Evolutionary conservation across 2,888 invertebrate species (phyloP), one percentile per base, ranked within the genome.

Genomic region (Harpalus rufipes): DNA sequence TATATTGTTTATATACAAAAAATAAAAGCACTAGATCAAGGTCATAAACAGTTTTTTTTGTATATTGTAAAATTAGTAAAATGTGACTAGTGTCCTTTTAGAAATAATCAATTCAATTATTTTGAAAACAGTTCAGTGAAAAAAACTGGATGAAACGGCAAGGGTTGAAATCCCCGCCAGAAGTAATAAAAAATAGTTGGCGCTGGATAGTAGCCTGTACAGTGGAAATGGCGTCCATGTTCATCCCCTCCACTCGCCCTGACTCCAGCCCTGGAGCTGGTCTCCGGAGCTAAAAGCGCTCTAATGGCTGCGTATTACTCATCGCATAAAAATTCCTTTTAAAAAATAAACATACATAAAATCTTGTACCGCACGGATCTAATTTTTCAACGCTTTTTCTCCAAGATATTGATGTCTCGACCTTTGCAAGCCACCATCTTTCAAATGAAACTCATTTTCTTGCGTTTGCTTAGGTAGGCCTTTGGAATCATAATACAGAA

Each of bases 331-430:
- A 84, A 84, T 84, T 84, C 84, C 84, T 84, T 84, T 84, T 84
- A 78, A 84, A 84, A 84, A 84, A 84, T 84, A 84, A 84, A 84
- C 78, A 84, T 65, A 84, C 84, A 84, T 84, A 84, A 84, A 84
- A 84, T 84, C 84, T 65, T 61, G 84, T 78, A 63, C 82, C 56
- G 76, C 78, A 32, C 14, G 39, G 84, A 84, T 84, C 84, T 84
- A 84, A 84, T 84, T 84, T 84, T 84, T 84, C 84, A 78, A 78
- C 84, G 56, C 61, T 76, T 84, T 84, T 84, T 59, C 61, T 39
- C 10, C 14, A n/a, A 32, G 78, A 56, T 78, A 58, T 58, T 78
- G 78, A 78, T 78, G 58, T 58, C 25, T 58, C 21, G 78, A 32
- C 72, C 72, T 74, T 44, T 44, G n/a, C 14, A n/a, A 12, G 21